Conservation (phyloP, 1,140 invertebrate genomes). For the Subanguina moxae region DNA sequence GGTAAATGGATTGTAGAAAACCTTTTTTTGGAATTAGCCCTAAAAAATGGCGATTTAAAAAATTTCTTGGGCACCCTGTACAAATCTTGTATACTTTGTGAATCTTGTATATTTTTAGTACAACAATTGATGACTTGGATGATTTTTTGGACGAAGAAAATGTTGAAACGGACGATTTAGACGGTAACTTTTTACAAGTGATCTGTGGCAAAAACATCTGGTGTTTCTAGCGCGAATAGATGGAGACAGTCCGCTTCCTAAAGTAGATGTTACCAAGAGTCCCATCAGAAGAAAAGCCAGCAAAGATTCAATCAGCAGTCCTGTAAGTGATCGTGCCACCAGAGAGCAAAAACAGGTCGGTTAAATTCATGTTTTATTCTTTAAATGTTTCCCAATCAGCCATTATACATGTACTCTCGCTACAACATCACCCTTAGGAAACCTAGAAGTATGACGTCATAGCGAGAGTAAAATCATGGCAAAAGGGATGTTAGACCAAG, state of each 20-base stretch:
- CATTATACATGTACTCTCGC: too few species aligned
- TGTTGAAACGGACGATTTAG: constrained; percentile 31
- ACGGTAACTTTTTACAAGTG: constrained; percentile 18
- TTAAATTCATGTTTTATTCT: not conserved
- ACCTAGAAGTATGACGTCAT: too few species aligned
- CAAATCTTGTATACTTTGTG: too few species aligned
- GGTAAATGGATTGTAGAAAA: too few species aligned
- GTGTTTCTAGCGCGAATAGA: constrained; percentile 10
- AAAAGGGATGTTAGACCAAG: too few species aligned
- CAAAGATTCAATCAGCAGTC: constrained; percentile 39
- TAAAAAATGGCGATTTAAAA: too few species aligned
- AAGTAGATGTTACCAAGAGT: not conserved
- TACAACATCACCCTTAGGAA: too few species aligned
- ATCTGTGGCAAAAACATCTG: not conserved
- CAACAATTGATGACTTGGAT: constrained; percentile 55
- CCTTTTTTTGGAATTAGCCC: too few species aligned
- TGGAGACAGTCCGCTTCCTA: constrained; percentile 11
- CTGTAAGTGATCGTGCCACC: constrained; percentile 35
- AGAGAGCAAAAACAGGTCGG: constrained; percentile 20
- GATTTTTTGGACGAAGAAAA: constrained; percentile 56
- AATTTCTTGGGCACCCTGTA: too few species aligned
- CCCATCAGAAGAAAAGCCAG: constrained; percentile 28
- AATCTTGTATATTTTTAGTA: constrained; percentile 27
- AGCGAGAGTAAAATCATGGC: too few species aligned
- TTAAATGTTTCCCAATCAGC: constrained; percentile 2